A percentile compares a stretch with the other conserved stretches of the same genome.
Evolutionary conservation across 37 sponge, comb jelly and placozoan genomes (phyloP).

Genomic region (Cladorhizidae sp.): DNA sequence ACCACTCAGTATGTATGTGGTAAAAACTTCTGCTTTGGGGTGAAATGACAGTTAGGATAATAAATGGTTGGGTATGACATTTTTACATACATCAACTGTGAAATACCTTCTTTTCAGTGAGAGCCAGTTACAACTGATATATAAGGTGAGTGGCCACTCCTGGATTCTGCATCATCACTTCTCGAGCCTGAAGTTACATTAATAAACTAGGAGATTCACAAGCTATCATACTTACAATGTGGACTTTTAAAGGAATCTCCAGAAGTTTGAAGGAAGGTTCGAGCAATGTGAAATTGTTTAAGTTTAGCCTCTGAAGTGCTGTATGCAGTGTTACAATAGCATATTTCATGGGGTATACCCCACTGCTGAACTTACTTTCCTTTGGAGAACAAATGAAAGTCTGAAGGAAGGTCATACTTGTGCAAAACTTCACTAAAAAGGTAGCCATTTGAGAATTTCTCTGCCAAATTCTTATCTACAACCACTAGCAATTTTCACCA

Average conservation of each 20-base stretch:
- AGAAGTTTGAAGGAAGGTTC: slow-evolving; percentile 86
- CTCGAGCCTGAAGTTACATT: slow-evolving; percentile 54
- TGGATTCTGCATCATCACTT: slow-evolving; percentile 80
- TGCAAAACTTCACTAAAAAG: slow-evolving; percentile 81
- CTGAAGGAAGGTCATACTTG: slow-evolving; percentile 79
- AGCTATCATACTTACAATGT: slow-evolving; percentile 55
- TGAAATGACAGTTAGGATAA: not conserved
- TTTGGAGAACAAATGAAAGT: slow-evolving; percentile 63
- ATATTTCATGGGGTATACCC: not conserved
- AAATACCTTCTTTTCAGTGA: slow-evolving; percentile 76
- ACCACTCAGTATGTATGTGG: no score
- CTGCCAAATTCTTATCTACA: slow-evolving; percentile 58
- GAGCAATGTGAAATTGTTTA: slow-evolving; percentile 89
- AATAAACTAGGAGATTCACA: not conserved
- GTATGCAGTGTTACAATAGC: not conserved
- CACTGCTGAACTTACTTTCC: slow-evolving; percentile 47
- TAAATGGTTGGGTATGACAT: not conserved
- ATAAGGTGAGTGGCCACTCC: slow-evolving; percentile 78
- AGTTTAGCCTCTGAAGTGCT: slow-evolving; percentile 91
- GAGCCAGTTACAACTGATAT: slow-evolving; percentile 87
- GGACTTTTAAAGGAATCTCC: slow-evolving; percentile 84
- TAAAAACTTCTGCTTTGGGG: not conserved
- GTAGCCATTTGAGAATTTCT: slow-evolving; percentile 83
- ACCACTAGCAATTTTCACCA: not conserved
- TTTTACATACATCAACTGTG: not conserved